Evolutionary conservation across 2,113 vertebrate genomes (phyloP).

Genomic region (Tyrannus savana): DNA sequence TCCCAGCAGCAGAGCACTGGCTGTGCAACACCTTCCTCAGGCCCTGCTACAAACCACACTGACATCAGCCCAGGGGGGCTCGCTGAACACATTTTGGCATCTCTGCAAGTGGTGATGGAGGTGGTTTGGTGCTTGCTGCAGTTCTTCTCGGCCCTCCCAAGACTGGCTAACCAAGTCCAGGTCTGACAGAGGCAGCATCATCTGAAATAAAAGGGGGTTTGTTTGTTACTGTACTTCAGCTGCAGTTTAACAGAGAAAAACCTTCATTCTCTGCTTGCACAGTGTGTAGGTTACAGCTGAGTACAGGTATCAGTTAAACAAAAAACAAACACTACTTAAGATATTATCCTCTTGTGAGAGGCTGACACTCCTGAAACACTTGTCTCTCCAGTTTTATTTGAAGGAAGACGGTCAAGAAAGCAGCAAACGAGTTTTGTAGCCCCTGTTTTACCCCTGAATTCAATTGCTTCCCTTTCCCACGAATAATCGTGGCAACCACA

Average conservation of each 20-base stretch:
- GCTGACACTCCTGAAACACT: no score
- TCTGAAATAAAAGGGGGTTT: slow-evolving; percentile 33
- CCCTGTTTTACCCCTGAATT: background rate
- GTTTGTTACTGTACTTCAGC: background rate
- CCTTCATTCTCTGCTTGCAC: fast-evolving
- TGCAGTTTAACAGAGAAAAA: background rate
- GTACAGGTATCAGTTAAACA: background rate
- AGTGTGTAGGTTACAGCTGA: fast-evolving
- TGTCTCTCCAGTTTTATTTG: background rate
- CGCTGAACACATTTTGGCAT: background rate
- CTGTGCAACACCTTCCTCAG: background rate
- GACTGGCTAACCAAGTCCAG: background rate
- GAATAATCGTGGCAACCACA: background rate
- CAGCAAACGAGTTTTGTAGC: background rate
- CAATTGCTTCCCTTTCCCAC: background rate
- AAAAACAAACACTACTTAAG: background rate
- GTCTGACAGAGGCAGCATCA: slow-evolving; percentile 8
- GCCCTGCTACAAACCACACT: background rate
- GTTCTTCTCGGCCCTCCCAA: background rate
- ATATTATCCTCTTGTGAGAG: background rate
- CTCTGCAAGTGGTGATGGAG: background rate
- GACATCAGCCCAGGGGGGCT: background rate
- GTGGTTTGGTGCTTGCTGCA: background rate
- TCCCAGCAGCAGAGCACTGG: background rate
- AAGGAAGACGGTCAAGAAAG: background rate